Conservation (phyloP, 2,113 vertebrate species). For the Nibea albiflora region DNA sequence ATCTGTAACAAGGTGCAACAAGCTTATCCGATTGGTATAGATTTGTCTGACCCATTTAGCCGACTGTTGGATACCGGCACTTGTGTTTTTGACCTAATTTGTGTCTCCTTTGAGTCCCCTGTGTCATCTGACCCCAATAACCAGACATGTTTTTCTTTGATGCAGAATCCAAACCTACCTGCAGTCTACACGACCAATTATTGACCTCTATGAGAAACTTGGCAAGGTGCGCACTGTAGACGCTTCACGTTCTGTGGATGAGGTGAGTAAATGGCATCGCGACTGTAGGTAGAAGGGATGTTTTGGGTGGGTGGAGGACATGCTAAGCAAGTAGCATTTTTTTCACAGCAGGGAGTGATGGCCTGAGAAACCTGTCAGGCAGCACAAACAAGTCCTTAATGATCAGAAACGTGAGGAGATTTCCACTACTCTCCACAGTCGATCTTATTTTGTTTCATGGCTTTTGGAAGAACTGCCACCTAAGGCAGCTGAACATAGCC, state of each 20-base stretch:
- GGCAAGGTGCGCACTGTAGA: constrained; percentile 95
- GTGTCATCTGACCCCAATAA: constrained; percentile 61
- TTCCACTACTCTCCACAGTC: neutral
- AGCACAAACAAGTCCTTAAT: neutral
- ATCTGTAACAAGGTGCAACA: neutral
- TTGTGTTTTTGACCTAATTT: constrained; percentile 67
- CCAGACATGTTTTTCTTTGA: constrained; percentile 49
- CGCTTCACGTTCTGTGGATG: constrained; percentile 90
- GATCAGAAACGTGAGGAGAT: neutral
- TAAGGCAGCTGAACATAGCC: neutral
- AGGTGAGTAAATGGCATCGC: constrained; percentile 81
- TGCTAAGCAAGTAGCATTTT: neutral
- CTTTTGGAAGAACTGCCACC: neutral
- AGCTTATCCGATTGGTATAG: constrained; percentile 28
- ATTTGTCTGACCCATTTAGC: constrained; percentile 58
- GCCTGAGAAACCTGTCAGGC: neutral
- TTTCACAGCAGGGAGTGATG: neutral
- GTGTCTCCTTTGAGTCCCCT: constrained; percentile 49
- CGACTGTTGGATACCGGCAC: constrained; percentile 44
- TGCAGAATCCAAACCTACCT: constrained; percentile 95
- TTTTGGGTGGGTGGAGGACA: neutral
- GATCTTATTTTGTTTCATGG: neutral
- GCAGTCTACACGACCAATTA: constrained; percentile 94
- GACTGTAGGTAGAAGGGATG: neutral
- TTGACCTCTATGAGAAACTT: constrained; percentile 90